A percentile compares a stretch with the other conserved stretches of the same genome.
Evolutionary conservation across 2,113 vertebrate species (phyloP).

Genomic region (Otis tarda): DNA sequence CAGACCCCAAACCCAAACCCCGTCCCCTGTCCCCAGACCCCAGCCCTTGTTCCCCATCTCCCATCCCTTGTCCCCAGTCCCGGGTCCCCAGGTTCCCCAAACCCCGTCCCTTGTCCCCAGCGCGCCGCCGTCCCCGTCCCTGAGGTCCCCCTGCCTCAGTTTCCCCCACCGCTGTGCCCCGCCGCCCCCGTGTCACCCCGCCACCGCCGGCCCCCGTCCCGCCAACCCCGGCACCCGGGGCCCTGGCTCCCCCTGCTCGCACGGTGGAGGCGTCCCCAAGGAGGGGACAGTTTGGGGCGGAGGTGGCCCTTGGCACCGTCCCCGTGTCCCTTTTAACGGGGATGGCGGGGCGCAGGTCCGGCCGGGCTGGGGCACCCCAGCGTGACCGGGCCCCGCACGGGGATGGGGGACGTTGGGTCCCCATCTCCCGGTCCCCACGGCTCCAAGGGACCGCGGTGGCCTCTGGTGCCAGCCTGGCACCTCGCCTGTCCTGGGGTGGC

Average conservation of each 20-base stretch:
- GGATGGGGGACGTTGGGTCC: neutral
- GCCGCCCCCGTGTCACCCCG: too few species aligned
- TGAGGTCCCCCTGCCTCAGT: neutral
- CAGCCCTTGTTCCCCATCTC: too few species aligned
- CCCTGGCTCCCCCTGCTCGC: too few species aligned
- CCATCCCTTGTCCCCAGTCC: too few species aligned
- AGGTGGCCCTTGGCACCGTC: neutral
- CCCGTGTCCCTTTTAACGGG: neutral
- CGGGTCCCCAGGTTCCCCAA: too few species aligned
- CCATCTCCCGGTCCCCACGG: neutral
- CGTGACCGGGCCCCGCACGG: fast-evolving
- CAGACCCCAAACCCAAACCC: too few species aligned
- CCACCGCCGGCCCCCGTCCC: too few species aligned
- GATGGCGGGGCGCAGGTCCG: neutral
- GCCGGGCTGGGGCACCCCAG: neutral
- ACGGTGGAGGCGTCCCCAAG: neutral
- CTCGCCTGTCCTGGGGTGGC: neutral
- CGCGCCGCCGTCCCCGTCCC: too few species aligned
- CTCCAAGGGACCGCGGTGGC: neutral
- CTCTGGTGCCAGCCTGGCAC: neutral
- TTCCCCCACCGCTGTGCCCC: neutral
- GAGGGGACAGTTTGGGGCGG: neutral
- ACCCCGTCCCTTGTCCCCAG: too few species aligned
- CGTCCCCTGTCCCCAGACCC: too few species aligned
- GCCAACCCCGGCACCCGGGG: too few species aligned